Evolutionary conservation across 2,888 invertebrate genomes (phyloP), one percentile per base, ranked within the genome.

Genomic region (Dasysyrphus tricinctus): DNA sequence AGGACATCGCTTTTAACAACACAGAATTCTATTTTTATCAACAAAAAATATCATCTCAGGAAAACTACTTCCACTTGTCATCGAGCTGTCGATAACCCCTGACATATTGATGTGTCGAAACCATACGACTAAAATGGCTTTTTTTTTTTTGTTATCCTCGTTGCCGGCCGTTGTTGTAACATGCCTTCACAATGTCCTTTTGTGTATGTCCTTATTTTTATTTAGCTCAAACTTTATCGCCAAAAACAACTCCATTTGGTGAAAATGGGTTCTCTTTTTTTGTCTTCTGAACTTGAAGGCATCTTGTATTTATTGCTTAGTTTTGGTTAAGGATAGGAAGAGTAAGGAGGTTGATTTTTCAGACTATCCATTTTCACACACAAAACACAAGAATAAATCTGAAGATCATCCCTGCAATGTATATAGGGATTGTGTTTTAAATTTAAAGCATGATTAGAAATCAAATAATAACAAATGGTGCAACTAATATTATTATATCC

Each of bases 401-500:
- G 57, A 16, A 57, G 67, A 37, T 67, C 65, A 65, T 47, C 65
- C 67, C 67, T 9, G n/a, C n/a, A n/a, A 24, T 24, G n/a, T n/a
- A n/a, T 24, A 24, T 34, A 37, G 39, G 67, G 37, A 51, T 70
- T 65, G 16, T 69, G 49, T 70, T 79, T 79, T 65, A 83, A 79
- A 79, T 79, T 70, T 79, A 75, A 75, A 74, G 79, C 70, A 79
- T 79, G 74, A 83, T 83, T 83, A 83, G 83, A 79, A 83, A 79
- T 57, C 81, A 72, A 65, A 81, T 70, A 65, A 70, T 74, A 75
- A 79, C 74, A 70, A 56, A 75, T 82, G 73, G 51, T 34, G 44
- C 56, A 54, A 54, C 65, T 70, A 65, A 63, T 81, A 57, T 65
- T 39, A 39, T 54, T 63, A 54, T 51, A n/a, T 70, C 11, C 8